Evolutionary conservation across 64 coral and sea anemone species (phyloP).

Genomic region (Porites lutea): DNA sequence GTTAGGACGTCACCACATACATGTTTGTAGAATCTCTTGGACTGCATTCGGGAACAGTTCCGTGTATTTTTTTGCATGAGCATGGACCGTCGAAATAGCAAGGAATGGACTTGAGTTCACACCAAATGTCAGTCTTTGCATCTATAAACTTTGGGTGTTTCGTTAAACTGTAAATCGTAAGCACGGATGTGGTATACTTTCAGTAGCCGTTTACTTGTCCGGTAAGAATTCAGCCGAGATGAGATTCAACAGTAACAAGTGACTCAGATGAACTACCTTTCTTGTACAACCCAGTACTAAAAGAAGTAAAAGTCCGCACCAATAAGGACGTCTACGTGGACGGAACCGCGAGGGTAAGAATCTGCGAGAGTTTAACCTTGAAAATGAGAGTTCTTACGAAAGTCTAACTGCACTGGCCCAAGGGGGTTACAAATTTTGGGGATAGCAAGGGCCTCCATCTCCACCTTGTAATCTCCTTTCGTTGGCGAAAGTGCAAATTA

Average conservation of each 20-base stretch:
- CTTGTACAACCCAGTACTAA: slow-evolving; percentile 49
- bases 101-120: slow-evolving; percentile 60
- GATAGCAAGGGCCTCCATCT: slow-evolving; percentile 49
- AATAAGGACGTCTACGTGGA: slow-evolving; percentile 45
- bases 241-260: slow-evolving; percentile 29
- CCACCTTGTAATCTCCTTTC: neutral
- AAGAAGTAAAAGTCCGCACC: slow-evolving; percentile 52
- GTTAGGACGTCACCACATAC: slow-evolving; percentile 35
- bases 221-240: slow-evolving; percentile 43
- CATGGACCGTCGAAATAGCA: slow-evolving; percentile 44
- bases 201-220: slow-evolving; percentile 25
- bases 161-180: slow-evolving; percentile 7
- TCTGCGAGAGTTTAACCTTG: slow-evolving; percentile 34
- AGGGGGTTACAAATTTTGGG: neutral
- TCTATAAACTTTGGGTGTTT: slow-evolving; percentile 42
- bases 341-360: slow-evolving; percentile 24
- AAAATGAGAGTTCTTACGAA: slow-evolving; percentile 8
- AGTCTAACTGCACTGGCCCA: slow-evolving; percentile 1
- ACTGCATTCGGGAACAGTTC: slow-evolving; percentile 45
- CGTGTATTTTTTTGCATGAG: slow-evolving; percentile 31
- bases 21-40: slow-evolving; percentile 26
- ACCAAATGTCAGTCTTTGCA: slow-evolving; percentile 62
- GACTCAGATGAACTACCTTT: slow-evolving; percentile 24
- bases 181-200: neutral
- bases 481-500: neutral